Evolutionary conservation across 2,888 invertebrate species (phyloP), one percentile per base, ranked within the genome.

Genomic region (Sericinus montela): DNA sequence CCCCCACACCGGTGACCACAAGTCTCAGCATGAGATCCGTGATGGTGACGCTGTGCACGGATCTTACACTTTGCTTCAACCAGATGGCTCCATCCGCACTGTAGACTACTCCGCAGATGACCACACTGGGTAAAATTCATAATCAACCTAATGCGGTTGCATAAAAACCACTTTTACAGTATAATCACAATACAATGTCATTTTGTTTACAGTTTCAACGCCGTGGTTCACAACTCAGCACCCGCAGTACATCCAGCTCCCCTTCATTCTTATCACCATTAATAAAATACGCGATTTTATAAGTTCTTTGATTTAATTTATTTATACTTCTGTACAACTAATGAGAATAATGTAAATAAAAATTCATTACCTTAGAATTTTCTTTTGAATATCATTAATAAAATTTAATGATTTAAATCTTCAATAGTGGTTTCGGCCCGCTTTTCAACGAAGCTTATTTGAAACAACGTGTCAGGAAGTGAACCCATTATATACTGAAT

Each of bases 21-120:
- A 91, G 72, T 78, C 80, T 34, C 90, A 89, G 71, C 83, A 87
- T 63, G 90, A 90, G 69, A 72, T 69, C 57, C 80, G 86, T 61
- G 89, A 89, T 56, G 90, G 90, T 25, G 90, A 90, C 65, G 75
- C 78, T 43, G 92, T 92, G 47, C 89, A 90, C 67, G 92, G 92
- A 45, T 89, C 89, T 65, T 92, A 92, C 72, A 84, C 86, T 28
- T 75, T 90, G 48, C 80, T 86, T 55, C 90, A 90, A 63, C 89
- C 90, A 43, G 90, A 89, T 13, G 89, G 76, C 51, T 67, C 90
- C 59, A 71, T 87, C 43, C 84, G 90, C 63, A 89, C 86, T 51
- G 90, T 91, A 29, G 87, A 89, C 58, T 91, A 78, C 67, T 67
- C 70, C 56, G 75, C 78, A 49, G 89, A 90, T 63, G 82, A 80